Percentiles rank a stretch among this genome's conserved stretches.
These are phyloP conservation scores for Orientallactaga bullata DNA, from an alignment of 2,113 vertebrate species.

Conservation along the genomic window DNA sequence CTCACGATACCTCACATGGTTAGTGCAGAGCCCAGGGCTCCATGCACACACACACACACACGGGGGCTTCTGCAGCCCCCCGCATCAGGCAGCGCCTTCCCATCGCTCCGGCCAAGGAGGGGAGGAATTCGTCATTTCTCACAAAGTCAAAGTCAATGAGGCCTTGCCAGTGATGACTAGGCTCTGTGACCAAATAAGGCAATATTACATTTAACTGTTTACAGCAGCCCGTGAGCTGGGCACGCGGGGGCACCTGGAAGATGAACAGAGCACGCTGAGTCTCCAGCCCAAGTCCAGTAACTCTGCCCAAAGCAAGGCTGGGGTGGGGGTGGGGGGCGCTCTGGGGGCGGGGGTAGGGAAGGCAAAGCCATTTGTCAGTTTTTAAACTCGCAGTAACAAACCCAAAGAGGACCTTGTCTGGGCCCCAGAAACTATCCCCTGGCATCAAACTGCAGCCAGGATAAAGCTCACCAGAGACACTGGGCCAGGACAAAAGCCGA, in stretches of 20 bases:
- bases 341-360: too few species aligned
- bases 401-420: conserved; percentile 25
- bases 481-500: neutral
- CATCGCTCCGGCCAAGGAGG: neutral
- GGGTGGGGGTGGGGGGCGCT: too few species aligned
- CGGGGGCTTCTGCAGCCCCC: conserved; percentile 76
- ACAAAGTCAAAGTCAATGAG: conserved; percentile 7
- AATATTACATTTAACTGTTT: conserved; percentile 87
- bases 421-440: neutral
- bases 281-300: conserved; percentile 69
- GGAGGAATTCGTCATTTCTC: neutral
- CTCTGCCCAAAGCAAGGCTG: conserved; percentile 48
- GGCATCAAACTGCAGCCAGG: neutral
- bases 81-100: neutral
- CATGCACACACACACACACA: conserved; percentile 56
- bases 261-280: conserved; percentile 59
- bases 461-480: too few species aligned
- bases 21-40: neutral
- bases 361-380: conserved; percentile 67
- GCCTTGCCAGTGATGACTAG: conserved; percentile 77
- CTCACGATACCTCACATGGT: conserved; percentile 64
- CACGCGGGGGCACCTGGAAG: conserved; percentile 75
- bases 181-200: conserved; percentile 89
- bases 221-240: conserved; percentile 80
- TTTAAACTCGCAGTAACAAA: conserved; percentile 66